Percentiles rank a stretch among this genome's conserved stretches.
Conservation (phyloP, 2,888 invertebrate genomes). For the Melieria crassipennis region DNA sequence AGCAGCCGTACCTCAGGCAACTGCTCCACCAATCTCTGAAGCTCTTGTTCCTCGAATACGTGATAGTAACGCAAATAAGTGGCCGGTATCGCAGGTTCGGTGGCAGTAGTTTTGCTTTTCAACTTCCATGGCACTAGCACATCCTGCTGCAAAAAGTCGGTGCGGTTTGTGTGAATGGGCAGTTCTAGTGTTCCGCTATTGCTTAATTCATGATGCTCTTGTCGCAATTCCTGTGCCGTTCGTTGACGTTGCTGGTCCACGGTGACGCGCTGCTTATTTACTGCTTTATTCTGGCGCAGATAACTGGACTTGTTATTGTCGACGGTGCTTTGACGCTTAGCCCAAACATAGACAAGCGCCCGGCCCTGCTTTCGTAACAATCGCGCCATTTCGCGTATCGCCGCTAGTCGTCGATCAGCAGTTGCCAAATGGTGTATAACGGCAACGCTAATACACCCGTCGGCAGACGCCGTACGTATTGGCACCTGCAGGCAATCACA, state of each 20-base stretch:
- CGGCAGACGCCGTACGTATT: slow-evolving; percentile 74
- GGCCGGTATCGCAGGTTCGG: slow-evolving; percentile 57
- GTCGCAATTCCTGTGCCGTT: slow-evolving; percentile 45
- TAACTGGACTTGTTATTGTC: slow-evolving; percentile 76
- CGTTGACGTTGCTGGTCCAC: slow-evolving; percentile 60
- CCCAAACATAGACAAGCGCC: slow-evolving; percentile 95
- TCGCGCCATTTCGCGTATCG: slow-evolving; percentile 80
- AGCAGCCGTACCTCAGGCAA: slow-evolving; percentile 69
- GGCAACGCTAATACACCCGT: slow-evolving; percentile 92
- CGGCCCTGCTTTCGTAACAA: slow-evolving; percentile 78
- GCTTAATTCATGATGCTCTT: slow-evolving; percentile 27
- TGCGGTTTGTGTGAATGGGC: slow-evolving; percentile 90
- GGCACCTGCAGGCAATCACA: slow-evolving; percentile 82
- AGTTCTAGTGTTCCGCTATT: slow-evolving; percentile 46
- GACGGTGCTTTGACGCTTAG: slow-evolving; percentile 80
- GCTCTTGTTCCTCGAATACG: slow-evolving; percentile 87
- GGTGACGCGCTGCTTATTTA: slow-evolving; percentile 63
- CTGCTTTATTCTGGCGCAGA: slow-evolving; percentile 72
- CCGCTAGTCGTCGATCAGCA: slow-evolving; percentile 77
- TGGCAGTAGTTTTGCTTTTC: slow-evolving; percentile 35
- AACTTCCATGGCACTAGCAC: slow-evolving; percentile 96
- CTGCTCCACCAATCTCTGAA: slow-evolving; percentile 73
- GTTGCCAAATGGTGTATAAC: slow-evolving; percentile 96
- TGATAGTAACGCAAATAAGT: slow-evolving; percentile 90
- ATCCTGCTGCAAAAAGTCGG: slow-evolving; percentile 89